phyloP scores from a whole-genome alignment of 1,140 invertebrate species.

The Drosophila saltans region DNA sequence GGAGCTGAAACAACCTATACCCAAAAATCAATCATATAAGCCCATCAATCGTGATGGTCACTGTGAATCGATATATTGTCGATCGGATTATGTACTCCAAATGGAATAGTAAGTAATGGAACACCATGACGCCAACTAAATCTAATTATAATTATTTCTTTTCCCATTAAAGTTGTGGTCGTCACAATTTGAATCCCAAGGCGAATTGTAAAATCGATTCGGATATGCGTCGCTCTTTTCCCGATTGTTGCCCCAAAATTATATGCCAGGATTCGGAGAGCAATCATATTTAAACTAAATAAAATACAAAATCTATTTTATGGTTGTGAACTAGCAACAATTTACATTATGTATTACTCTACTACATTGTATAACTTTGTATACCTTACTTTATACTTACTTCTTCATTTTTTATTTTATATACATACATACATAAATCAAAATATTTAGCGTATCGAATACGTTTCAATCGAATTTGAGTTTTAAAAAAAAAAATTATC shows the following conservation, averaged over 20 bases:
- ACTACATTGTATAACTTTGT: neutral
- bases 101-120: constrained; percentile 59
- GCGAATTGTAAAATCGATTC: constrained; percentile 64
- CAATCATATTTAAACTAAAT: constrained; percentile 62
- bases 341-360: neutral
- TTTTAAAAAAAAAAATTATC: too few relatives aligned
- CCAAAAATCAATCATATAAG: constrained; percentile 74
- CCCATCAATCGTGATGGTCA: constrained; percentile 75
- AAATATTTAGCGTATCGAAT: too few relatives aligned
- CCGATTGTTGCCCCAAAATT: constrained; percentile 70
- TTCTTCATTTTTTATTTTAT: neutral
- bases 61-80: constrained; percentile 72
- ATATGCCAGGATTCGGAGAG: constrained; percentile 61
- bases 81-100: constrained; percentile 70
- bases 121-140: neutral
- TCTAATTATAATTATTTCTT: neutral
- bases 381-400: neutral
- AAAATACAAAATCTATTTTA: neutral
- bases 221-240: constrained; percentile 73
- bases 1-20: constrained; percentile 74
- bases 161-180: constrained; percentile 61
- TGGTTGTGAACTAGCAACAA: constrained; percentile 18
- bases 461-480: too few relatives aligned
- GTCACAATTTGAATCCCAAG: constrained; percentile 70
- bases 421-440: neutral